Conservation (phyloP, 2,888 invertebrate genomes). For the Cactoblastis cactorum region DNA sequence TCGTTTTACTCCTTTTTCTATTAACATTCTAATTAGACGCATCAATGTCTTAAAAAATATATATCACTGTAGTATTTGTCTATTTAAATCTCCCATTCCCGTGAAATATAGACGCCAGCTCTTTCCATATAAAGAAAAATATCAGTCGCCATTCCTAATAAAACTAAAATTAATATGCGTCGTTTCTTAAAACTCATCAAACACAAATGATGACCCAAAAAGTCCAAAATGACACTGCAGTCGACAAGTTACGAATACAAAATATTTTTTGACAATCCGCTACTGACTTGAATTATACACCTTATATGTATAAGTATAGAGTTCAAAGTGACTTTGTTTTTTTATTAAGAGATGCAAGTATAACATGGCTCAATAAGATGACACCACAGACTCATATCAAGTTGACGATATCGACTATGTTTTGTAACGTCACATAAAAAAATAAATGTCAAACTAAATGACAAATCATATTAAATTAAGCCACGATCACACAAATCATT, state of each 20-base stretch:
- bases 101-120: too few relatives aligned
- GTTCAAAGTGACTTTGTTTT: conserved; percentile 19
- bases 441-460: too few relatives aligned
- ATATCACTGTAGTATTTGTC: too few relatives aligned
- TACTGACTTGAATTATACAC: not conserved
- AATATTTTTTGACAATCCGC: conserved; percentile 18
- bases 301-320: conserved; percentile 21
- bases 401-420: too few relatives aligned
- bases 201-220: conserved; percentile 66
- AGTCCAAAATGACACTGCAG: conserved; percentile 58
- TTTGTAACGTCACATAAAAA: too few relatives aligned
- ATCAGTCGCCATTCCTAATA: conserved; percentile 44
- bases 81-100: too few relatives aligned
- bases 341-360: conserved; percentile 13
- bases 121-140: not conserved
- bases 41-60: too few relatives aligned
- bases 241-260: conserved; percentile 61
- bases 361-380: conserved; percentile 45
- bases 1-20: too few relatives aligned
- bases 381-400: too few relatives aligned
- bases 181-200: conserved; percentile 67
- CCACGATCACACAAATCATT: too few relatives aligned
- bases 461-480: too few relatives aligned
- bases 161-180: conserved; percentile 63
- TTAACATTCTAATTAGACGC: too few relatives aligned